Conservation (phyloP, 2,113 vertebrate genomes). For the Podarcis raffonei region DNA sequence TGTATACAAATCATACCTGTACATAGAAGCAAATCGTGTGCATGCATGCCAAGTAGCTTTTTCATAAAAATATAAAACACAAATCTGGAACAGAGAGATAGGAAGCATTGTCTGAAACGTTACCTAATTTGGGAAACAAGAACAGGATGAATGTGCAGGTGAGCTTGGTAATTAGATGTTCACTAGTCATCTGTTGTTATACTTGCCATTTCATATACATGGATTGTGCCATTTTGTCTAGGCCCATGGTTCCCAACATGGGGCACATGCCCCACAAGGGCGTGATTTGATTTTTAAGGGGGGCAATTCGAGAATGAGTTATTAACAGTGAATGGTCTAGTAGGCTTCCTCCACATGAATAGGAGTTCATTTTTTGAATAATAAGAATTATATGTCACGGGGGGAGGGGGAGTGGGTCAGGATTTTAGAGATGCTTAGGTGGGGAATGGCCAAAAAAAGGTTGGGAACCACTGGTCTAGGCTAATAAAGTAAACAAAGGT, state of each 20-base stretch:
- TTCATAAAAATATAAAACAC: neutral
- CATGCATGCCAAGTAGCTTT: neutral
- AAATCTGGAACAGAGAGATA: neutral
- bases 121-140: neutral
- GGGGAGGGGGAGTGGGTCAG: too few species aligned
- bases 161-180: neutral
- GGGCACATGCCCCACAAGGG: too few species aligned
- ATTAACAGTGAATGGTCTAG: too few species aligned
- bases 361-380: too few species aligned
- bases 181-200: neutral
- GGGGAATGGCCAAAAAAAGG: too few species aligned
- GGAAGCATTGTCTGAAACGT: neutral
- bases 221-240: too few species aligned
- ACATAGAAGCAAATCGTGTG: neutral
- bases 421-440: too few species aligned
- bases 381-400: too few species aligned
- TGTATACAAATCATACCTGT: neutral
- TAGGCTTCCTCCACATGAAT: too few species aligned
- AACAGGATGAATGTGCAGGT: neutral
- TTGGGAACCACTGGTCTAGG: neutral
- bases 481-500: neutral
- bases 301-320: too few species aligned
- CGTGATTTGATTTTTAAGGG: too few species aligned
- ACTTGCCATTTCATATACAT: neutral
- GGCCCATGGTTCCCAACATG: too few species aligned